Evolutionary conservation across 35 echinoderm and acorn worm genomes (phyloP).

Genomic region (Chiridota heheva): DNA sequence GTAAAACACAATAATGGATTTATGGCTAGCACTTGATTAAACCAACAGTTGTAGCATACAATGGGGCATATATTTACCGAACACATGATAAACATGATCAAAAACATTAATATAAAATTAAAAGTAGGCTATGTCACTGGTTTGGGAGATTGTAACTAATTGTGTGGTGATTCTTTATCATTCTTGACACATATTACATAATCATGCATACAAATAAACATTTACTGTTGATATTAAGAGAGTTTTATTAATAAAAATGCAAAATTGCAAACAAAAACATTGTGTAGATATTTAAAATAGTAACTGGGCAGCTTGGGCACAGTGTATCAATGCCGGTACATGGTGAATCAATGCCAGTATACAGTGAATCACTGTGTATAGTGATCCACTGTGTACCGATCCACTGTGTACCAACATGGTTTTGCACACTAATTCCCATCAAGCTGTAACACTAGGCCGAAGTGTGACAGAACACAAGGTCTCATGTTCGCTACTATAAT

Average conservation of each 20-base stretch:
- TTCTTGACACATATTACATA: too few relatives aligned
- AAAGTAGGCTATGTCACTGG: too few relatives aligned
- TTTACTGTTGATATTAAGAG: neutral
- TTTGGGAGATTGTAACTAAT: too few relatives aligned
- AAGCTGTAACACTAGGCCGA: neutral
- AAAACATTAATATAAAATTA: too few relatives aligned
- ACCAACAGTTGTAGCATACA: neutral
- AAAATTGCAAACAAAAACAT: neutral
- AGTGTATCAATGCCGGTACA: too few relatives aligned
- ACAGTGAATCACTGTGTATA: neutral
- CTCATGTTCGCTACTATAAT: too few relatives aligned
- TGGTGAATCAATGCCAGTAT: neutral
- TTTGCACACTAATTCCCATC: slow-evolving; percentile 7
- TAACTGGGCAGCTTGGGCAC: too few relatives aligned
- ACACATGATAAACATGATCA: too few relatives aligned
- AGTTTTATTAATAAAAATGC: neutral
- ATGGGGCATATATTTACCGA: too few relatives aligned
- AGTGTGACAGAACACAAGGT: too few relatives aligned
- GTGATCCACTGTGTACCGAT: slow-evolving; percentile 15
- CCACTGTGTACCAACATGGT: slow-evolving; percentile 1
- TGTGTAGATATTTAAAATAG: too few relatives aligned
- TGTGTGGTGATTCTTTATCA: too few relatives aligned
- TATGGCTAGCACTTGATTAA: neutral
- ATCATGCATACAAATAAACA: neutral
- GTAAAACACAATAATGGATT: neutral